Conservation (phyloP, 2,797 vertebrate species). For the Limosa lapponica region DNA sequence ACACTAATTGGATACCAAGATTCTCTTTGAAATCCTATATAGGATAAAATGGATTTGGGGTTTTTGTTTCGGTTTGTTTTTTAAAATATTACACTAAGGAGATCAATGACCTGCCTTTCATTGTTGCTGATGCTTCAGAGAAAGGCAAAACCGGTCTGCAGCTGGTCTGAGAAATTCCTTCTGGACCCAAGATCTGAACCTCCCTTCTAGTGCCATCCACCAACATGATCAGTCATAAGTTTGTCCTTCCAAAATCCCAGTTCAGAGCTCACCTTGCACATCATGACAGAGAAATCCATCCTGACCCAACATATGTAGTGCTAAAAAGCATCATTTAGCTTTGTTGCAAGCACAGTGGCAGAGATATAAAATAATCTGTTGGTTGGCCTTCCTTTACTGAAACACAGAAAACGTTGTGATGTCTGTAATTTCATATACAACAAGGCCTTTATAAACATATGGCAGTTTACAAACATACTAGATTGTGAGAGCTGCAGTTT, state of each 20-base stretch:
- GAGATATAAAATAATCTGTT: not conserved
- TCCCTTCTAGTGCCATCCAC: not conserved
- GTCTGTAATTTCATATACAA: not conserved
- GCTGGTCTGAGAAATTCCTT: not conserved
- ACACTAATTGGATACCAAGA: not conserved
- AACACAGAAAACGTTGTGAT: not conserved
- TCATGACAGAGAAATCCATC: not conserved
- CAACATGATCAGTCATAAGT: not conserved
- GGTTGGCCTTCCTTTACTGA: not conserved
- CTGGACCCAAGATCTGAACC: not conserved
- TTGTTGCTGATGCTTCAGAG: not conserved
- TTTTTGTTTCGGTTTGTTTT: not conserved
- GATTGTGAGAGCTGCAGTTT: not conserved
- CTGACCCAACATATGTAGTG: not conserved
- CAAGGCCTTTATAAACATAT: not conserved
- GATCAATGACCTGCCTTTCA: not conserved
- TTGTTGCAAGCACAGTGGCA: not conserved
- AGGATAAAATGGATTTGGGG: not conserved
- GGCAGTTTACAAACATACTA: not conserved
- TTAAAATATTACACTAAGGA: not conserved
- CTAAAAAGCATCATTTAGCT: not conserved
- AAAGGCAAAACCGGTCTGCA: not conserved
- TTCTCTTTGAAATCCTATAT: not conserved
- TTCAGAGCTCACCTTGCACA: not conserved
- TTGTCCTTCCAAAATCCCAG: not conserved